Percentiles rank a stretch among this genome's conserved stretches.
phyloP scores from a whole-genome alignment of 2,888 invertebrate genomes.

The Oscheius sp. region DNA sequence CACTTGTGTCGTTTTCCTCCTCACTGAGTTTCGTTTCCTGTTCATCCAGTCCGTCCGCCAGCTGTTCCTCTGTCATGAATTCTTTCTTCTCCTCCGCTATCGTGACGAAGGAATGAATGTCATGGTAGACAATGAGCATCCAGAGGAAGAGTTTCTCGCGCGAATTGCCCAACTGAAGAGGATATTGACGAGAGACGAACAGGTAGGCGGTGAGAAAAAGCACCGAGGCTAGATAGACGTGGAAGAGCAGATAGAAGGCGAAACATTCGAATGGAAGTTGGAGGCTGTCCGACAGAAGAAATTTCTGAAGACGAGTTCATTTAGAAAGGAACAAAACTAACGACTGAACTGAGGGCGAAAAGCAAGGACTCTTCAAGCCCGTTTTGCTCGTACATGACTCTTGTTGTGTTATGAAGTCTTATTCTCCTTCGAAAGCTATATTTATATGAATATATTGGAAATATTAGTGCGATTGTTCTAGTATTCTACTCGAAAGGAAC shows the following conservation, averaged over 20 bases:
- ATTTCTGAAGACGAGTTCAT: constrained; percentile 26
- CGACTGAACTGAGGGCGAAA: too few relatives aligned
- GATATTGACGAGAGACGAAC: background rate
- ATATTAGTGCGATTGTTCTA: too few relatives aligned
- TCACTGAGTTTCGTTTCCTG: too few relatives aligned
- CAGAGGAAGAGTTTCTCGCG: background rate
- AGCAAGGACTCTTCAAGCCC: too few relatives aligned
- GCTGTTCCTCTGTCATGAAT: background rate
- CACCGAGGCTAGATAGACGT: background rate
- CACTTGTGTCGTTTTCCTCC: too few relatives aligned
- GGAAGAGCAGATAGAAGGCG: background rate
- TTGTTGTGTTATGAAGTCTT: too few relatives aligned
- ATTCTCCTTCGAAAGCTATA: too few relatives aligned
- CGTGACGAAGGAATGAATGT: background rate
- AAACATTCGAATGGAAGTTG: constrained; percentile 7
- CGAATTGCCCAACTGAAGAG: background rate
- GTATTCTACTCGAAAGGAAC: too few relatives aligned
- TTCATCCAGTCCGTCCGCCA: background rate
- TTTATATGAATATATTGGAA: too few relatives aligned
- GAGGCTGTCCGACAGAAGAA: constrained; percentile 35
- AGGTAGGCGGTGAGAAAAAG: background rate
- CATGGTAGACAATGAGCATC: constrained; percentile 3
- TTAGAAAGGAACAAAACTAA: constrained; percentile 10
- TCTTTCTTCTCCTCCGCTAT: background rate
- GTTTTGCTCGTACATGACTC: too few relatives aligned